Base-by-base conservation (phyloP, 2,113 vertebrate genomes). In the Labrus mixtus region DNA sequence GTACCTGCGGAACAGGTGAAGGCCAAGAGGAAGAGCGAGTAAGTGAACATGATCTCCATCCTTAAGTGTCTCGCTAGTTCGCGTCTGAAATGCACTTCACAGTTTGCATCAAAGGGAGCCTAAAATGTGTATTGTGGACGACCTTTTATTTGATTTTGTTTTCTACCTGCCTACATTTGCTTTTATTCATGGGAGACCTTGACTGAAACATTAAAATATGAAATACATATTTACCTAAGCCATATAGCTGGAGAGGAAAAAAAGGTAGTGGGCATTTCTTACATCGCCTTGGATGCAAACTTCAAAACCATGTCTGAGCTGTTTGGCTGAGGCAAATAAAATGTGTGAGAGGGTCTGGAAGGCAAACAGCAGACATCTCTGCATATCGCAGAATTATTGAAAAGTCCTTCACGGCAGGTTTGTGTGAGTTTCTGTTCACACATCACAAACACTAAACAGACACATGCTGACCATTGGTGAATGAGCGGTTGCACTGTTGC, bases 1-100 rank as follows among this genome's bases (percentile, higher is more conserved):
- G 73, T 29, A 75, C 73, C 90, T 90, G 86, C 15, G 69, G 48
- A 39, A 43, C 8, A 53, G 55, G 67, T 15, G 43, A 62, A 16
- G 10, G 36, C 46, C 39, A 25, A 76, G 19, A 41, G 20, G 22
- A 73, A 25, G 3, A 16, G 46, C 16, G 6, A 48, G 16, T 48
- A 39, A 78, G 53, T 6, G 43, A 72, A 17, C n/a, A 22, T 22
- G 36, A 36, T 36, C 36, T 25, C 59, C 41, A 20, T 37, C 69
- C 69, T 59, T 15, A 62, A 62, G 20, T 37, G 29, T 37, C 46
- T 48, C 8, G 46, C 46, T 13, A 60, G 65, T 57, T 20, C 54
- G 13, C 22, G 39, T 68, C 46, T 3, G 39, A 22, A 51, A 64
- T 22, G 65, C 20, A 60, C 20, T 64, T 70, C 48, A 71, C 45